Conservation (phyloP, 2,888 invertebrate species). For the Andrena hattorfiana region DNA sequence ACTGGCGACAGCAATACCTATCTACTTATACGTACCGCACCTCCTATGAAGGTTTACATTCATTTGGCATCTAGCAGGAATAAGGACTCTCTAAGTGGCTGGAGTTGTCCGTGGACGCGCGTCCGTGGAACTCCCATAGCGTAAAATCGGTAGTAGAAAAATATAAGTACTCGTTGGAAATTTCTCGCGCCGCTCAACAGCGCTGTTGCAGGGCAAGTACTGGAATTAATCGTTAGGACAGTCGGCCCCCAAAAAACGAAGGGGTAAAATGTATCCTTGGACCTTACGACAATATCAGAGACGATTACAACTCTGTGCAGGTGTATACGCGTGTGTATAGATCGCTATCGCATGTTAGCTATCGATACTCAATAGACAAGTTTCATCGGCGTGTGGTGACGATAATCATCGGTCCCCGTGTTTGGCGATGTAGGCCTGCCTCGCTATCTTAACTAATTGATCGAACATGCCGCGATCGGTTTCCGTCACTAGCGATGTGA, state of each 20-base stretch:
- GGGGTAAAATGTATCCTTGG: slow-evolving; percentile 42
- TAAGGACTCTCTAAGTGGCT: not conserved
- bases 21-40: too few relatives aligned
- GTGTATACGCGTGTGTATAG: not conserved
- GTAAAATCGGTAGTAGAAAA: slow-evolving; percentile 58
- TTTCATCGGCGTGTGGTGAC: not conserved
- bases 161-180: slow-evolving; percentile 50
- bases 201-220: not conserved
- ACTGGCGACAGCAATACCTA: too few relatives aligned
- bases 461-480: slow-evolving; percentile 87
- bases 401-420: slow-evolving; percentile 60
- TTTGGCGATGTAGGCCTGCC: slow-evolving; percentile 82
- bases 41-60: too few relatives aligned
- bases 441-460: slow-evolving; percentile 86
- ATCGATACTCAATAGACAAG: not conserved
- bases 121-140: not conserved
- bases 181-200: not conserved
- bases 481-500: slow-evolving; percentile 87
- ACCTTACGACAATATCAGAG: slow-evolving; percentile 41
- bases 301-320: slow-evolving; percentile 7
- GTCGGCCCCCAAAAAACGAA: not conserved
- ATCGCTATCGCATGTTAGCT: not conserved
- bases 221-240: not conserved
- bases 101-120: not conserved
- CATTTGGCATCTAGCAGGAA: slow-evolving; percentile 10